Evolutionary conservation across 2,797 vertebrate species (phyloP).

Genomic region (Cirrhinus molitorella): DNA sequence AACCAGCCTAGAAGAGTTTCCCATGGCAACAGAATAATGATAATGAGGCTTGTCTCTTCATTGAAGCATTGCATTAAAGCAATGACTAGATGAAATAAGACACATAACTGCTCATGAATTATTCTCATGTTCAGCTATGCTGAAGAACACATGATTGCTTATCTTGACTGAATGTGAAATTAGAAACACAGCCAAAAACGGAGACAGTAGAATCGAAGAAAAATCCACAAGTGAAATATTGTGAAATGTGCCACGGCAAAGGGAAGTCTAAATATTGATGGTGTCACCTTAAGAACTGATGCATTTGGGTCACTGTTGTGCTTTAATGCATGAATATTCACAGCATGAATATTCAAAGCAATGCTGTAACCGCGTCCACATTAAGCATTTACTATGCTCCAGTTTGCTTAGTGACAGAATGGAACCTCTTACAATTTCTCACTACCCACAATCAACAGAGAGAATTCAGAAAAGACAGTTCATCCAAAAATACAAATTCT

Average conservation of each 20-base stretch:
- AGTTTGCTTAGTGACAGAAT: constrained; percentile 29
- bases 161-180: constrained; percentile 24
- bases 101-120: constrained; percentile 28
- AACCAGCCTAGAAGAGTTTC: background rate
- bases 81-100: constrained; percentile 36
- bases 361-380: constrained; percentile 9
- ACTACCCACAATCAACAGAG: constrained; percentile 6
- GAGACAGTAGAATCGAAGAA: background rate
- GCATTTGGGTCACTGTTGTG: constrained; percentile 8
- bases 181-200: background rate
- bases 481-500: background rate
- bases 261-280: constrained; percentile 29
- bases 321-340: constrained; percentile 40
- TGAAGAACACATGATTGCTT: constrained; percentile 32
- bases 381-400: constrained; percentile 43
- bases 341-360: constrained; percentile 19
- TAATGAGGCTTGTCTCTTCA: constrained; percentile 19
- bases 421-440: background rate
- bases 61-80: constrained; percentile 25
- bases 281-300: constrained; percentile 31
- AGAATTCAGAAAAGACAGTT: background rate
- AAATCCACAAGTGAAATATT: constrained; percentile 29
- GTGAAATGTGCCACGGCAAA: constrained; percentile 24
- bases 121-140: constrained; percentile 21
- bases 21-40: constrained; percentile 34